These are phyloP conservation scores for Synaphobranchus kaupii DNA, from an alignment of 2,797 vertebrate species.

Conservation along the genomic window DNA sequence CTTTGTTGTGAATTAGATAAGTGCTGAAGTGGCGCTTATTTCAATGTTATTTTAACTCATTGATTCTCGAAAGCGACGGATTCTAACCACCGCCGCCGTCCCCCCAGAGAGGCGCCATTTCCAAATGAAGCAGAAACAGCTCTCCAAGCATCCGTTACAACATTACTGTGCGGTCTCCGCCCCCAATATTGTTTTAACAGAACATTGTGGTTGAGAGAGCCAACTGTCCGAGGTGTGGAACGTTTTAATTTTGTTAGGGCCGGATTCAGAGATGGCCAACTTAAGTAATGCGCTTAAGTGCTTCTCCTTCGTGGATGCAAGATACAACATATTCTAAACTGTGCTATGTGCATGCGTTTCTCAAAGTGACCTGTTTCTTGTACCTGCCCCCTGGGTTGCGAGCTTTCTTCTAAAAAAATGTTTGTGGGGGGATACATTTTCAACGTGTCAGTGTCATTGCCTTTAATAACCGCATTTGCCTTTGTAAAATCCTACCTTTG, in stretches of 20 bases:
- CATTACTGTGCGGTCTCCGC: conserved; percentile 21
- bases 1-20: conserved; percentile 86
- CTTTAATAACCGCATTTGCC: too few species aligned
- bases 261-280: too few species aligned
- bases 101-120: conserved; percentile 42
- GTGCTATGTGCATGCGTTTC: too few species aligned
- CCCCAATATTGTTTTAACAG: not conserved
- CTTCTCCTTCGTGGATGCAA: too few species aligned
- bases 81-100: conserved; percentile 60
- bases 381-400: too few species aligned
- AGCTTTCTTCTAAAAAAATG: too few species aligned
- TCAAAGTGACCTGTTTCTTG: too few species aligned
- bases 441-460: too few species aligned
- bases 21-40: conserved; percentile 79
- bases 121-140: not conserved
- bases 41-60: conserved; percentile 77
- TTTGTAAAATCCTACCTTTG: too few species aligned
- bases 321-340: too few species aligned
- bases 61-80: conserved; percentile 68
- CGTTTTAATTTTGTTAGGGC: not conserved
- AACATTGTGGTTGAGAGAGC: not conserved
- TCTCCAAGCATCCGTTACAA: not conserved
- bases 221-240: not conserved
- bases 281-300: too few species aligned
- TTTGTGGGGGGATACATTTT: too few species aligned